phyloP scores from a whole-genome alignment of 2,797 vertebrate species.

The Myotis findleyi region DNA sequence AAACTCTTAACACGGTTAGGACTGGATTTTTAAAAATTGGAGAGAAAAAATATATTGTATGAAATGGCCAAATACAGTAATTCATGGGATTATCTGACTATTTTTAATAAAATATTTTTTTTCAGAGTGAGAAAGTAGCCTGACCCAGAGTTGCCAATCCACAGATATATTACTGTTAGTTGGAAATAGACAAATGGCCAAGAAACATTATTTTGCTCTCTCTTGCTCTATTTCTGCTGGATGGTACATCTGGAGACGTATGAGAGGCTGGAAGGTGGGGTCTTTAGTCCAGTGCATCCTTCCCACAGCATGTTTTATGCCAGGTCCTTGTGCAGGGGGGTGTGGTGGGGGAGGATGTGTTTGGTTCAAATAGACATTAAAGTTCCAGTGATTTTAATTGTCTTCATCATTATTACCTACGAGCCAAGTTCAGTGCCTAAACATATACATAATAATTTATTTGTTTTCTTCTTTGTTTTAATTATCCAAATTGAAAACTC shows the following conservation, averaged over 20 bases:
- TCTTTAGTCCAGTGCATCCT: background rate
- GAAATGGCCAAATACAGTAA: slow-evolving; percentile 58
- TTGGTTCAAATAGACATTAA: background rate
- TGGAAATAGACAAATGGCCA: background rate
- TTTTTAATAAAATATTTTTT: slow-evolving; percentile 69
- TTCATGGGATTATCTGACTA: slow-evolving; percentile 32
- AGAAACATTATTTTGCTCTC: background rate
- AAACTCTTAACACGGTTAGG: slow-evolving; percentile 41
- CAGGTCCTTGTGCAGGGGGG: background rate
- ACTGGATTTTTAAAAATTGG: slow-evolving; percentile 59
- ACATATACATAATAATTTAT: background rate
- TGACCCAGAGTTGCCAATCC: slow-evolving; percentile 42
- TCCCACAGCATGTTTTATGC: background rate
- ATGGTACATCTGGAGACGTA: background rate
- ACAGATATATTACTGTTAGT: background rate
- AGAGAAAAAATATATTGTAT: slow-evolving; percentile 69
- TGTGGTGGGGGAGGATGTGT: background rate
- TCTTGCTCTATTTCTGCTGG: background rate
- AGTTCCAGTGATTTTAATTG: background rate
- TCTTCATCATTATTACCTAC: background rate
- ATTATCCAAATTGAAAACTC: background rate
- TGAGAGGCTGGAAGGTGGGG: background rate
- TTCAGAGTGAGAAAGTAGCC: slow-evolving; percentile 49
- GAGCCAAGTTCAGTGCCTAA: background rate
- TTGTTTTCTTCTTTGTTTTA: slow-evolving; percentile 12